These are phyloP conservation scores for Camponotus pennsylvanicus DNA, from an alignment of 1,140 invertebrate species.

Conservation along the genomic window DNA sequence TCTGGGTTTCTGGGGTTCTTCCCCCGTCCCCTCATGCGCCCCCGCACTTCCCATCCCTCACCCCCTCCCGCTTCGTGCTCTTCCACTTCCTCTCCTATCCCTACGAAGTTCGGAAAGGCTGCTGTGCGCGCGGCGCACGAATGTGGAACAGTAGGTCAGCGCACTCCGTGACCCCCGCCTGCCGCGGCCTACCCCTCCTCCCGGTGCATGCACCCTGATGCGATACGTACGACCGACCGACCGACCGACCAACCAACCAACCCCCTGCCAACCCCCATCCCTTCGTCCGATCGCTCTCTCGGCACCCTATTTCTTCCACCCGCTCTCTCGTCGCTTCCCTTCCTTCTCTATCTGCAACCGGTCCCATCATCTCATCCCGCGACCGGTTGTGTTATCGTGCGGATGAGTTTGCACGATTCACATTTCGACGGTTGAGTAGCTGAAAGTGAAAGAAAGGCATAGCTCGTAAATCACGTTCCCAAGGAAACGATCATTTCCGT, in stretches of 20 bases:
- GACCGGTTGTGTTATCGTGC: constrained; percentile 73
- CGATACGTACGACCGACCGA: constrained; percentile 71
- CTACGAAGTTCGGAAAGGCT: constrained; percentile 82
- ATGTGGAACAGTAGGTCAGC: constrained; percentile 86
- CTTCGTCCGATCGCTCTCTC: constrained; percentile 32
- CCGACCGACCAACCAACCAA: constrained; percentile 19
- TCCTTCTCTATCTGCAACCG: constrained; percentile 11
- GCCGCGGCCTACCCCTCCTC: constrained; percentile 79
- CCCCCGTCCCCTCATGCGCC: constrained; percentile 36
- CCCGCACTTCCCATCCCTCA: constrained; percentile 1
- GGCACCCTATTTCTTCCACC: constrained; percentile 58
- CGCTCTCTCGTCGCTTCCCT: neutral
- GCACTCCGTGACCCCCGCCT: constrained; percentile 84
- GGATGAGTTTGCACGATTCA: constrained; percentile 60
- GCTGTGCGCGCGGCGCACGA: constrained; percentile 81
- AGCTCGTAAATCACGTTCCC: neutral
- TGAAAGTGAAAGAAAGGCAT: neutral
- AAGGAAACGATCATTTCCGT: neutral
- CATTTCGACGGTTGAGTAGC: constrained; percentile 17
- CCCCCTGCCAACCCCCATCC: neutral
- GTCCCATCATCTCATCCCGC: constrained; percentile 55
- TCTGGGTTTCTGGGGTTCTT: constrained; percentile 80
- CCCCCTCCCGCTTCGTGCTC: neutral
- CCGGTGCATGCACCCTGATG: constrained; percentile 75
- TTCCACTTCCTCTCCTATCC: constrained; percentile 35